Evolutionary conservation across 2,797 vertebrate genomes (phyloP), one percentile per base, ranked within the genome.

Genomic region (Dermochelys coriacea): DNA sequence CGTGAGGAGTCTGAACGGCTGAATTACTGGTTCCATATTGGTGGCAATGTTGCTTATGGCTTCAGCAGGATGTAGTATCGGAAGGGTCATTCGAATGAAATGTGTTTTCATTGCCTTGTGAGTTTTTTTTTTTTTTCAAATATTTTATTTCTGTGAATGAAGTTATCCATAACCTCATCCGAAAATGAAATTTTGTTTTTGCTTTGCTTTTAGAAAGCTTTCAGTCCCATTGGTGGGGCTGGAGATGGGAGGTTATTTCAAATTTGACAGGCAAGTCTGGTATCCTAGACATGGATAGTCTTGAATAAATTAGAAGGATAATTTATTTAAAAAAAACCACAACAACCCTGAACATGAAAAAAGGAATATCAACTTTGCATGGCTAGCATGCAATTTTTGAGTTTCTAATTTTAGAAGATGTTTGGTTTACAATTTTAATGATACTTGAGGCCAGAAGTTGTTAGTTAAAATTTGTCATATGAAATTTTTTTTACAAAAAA

Each of bases 1-100:
- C 75, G 71, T 75, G 64, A 68, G n/a, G n/a, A 3, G 18, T 75
- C 71, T 45, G 41, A 75, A 41, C 18, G 5, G 16, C 64, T 8
- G 14, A 68, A 10, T 37, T 37, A 19, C 41, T 47, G 23, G 23
- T 45, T 45, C 23, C 14, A 37, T 37, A 4, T 14, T 75, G 41
- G 41, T 29, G 12, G 41, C 41, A 29, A 4, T 29, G 12, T 47
- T 19, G 18, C 64, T 7, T 21, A 21, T 6, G 5, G 7, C 7
- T 47, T 29, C 71, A 47, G 25, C 41, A 45, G 25, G 11, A 16
- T 19, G 19, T 68, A 68, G n/a, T 18, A 68, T 61, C 29, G 0
- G 0, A 31, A 47, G 18, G 78, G 11, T 27, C 75, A 1, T 68
- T 90, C 51, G 81, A 14, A 2, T 1, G 0, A 0, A 37, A 2